Conservation (phyloP, 2,113 vertebrate species). For the Erythrolamprus reginae region DNA sequence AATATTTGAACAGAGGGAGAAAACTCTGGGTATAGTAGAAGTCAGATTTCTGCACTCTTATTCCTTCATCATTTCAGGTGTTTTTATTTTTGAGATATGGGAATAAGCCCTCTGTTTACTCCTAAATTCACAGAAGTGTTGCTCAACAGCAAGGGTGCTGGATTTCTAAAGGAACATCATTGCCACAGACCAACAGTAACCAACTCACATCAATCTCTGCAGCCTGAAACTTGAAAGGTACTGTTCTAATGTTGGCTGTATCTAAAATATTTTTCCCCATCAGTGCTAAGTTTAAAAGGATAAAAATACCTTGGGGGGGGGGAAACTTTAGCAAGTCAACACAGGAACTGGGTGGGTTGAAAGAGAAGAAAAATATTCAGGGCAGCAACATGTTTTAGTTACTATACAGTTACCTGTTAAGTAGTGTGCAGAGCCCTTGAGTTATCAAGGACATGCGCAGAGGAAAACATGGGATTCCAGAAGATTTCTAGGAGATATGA, state of each 20-base stretch:
- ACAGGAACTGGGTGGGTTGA: not conserved
- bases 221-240: not conserved
- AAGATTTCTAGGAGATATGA: no score
- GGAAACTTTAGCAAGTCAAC: not conserved
- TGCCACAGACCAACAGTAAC: constrained; percentile 19
- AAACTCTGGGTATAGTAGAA: not conserved
- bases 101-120: not conserved
- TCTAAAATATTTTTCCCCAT: not conserved
- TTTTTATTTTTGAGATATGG: not conserved
- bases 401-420: no score
- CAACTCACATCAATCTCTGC: not conserved
- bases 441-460: no score
- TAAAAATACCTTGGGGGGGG: not conserved
- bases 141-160: not conserved
- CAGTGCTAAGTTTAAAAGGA: not conserved
- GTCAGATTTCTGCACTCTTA: not conserved
- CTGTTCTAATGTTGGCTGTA: not conserved
- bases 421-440: no score
- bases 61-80: not conserved
- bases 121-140: not conserved
- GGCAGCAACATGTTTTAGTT: not conserved
- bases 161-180: constrained; percentile 9
- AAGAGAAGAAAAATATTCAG: not conserved
- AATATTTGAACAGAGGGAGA: not conserved
- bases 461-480: no score